These are phyloP conservation scores for Entelurus aequoreus DNA, from an alignment of 2,113 vertebrate genomes.

Conservation along the genomic window DNA sequence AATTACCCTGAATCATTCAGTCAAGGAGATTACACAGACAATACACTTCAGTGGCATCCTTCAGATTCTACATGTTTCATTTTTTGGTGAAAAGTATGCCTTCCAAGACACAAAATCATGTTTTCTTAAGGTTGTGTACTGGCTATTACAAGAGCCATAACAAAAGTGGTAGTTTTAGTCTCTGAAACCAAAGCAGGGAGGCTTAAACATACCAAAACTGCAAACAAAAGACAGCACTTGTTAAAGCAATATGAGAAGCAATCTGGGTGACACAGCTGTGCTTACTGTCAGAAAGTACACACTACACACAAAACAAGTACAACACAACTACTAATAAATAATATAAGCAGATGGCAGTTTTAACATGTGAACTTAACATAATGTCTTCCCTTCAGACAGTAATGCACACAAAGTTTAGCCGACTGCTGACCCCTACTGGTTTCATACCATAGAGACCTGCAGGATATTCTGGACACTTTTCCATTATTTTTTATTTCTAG, in stretches of 20 bases:
- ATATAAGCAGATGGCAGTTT: conserved; percentile 7
- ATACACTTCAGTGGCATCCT: neutral
- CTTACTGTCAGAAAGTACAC: neutral
- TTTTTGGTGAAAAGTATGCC: neutral
- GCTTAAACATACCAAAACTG: conserved; percentile 25
- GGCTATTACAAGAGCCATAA: neutral
- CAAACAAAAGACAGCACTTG: conserved; percentile 14
- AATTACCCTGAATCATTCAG: neutral
- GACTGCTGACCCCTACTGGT: conserved; percentile 70
- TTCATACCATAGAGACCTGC: neutral
- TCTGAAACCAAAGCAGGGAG: conserved; percentile 2
- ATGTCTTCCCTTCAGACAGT: neutral
- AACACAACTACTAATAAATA: conserved; percentile 3
- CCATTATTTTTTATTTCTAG: too few species aligned
- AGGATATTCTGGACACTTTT: too few species aligned
- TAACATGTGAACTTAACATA: conserved; percentile 10
- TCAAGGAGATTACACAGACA: neutral
- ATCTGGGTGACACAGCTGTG: conserved; percentile 6
- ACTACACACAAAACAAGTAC: conserved; percentile 23
- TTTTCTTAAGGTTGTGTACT: too few species aligned
- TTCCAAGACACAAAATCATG: too few species aligned
- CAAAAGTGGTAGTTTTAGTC: conserved; percentile 12
- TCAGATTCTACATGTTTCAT: neutral
- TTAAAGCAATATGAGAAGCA: conserved; percentile 20
- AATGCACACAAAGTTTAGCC: conserved; percentile 6